phyloP scores from a whole-genome alignment of 2,888 invertebrate species.

The Apantesis nais region DNA sequence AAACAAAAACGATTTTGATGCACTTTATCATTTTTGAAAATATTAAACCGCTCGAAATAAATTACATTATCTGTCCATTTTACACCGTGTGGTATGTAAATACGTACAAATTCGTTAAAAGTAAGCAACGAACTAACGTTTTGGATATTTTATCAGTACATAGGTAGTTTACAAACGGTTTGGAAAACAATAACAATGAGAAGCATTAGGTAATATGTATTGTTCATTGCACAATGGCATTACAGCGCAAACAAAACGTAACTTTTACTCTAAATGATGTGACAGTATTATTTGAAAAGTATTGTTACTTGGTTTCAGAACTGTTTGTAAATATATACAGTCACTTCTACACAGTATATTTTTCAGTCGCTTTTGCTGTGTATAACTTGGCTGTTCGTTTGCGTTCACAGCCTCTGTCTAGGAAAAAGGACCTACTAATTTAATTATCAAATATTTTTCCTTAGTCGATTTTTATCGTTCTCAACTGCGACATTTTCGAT shows the following conservation, averaged over 20 bases:
- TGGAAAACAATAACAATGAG: slow-evolving; percentile 38
- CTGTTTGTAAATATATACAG: slow-evolving; percentile 3
- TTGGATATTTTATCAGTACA: slow-evolving; percentile 19
- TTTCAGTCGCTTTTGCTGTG: not conserved
- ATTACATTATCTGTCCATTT: slow-evolving; percentile 27
- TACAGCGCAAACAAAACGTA: slow-evolving; percentile 21
- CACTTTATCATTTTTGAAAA: slow-evolving; percentile 31
- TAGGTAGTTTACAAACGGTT: slow-evolving; percentile 24
- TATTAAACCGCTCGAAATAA: not conserved
- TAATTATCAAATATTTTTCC: not conserved
- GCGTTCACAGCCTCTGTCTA: not conserved
- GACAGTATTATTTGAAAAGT: slow-evolving; percentile 3
- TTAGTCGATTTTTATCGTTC: not conserved
- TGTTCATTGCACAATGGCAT: slow-evolving; percentile 50
- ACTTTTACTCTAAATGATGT: slow-evolving; percentile 16
- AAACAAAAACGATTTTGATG: slow-evolving; percentile 45
- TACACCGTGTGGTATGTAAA: not conserved
- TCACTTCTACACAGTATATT: not conserved
- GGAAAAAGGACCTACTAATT: not conserved
- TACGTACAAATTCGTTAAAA: slow-evolving; percentile 27
- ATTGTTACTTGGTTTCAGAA: slow-evolving; percentile 3
- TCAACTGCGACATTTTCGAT: not conserved
- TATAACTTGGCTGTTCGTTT: not conserved
- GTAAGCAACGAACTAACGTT: slow-evolving; percentile 29
- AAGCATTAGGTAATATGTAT: slow-evolving; percentile 46